Evolutionary conservation across 2,797 vertebrate species (phyloP), one percentile per base, ranked within the genome.

Genomic region (Hippopotamyrus pictus): DNA sequence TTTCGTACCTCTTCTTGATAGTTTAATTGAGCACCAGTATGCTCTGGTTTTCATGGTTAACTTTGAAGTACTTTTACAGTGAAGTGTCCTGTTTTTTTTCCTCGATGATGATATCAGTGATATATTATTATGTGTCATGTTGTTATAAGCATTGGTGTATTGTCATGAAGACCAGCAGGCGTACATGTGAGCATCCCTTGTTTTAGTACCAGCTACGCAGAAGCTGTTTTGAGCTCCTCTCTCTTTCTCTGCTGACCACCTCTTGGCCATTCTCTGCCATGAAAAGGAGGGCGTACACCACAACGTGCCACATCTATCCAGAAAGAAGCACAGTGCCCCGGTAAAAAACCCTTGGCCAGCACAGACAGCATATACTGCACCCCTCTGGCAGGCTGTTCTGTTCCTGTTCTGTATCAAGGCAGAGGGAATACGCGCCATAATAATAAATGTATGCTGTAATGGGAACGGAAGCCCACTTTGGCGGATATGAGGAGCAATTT

Each of bases 361-460:
- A 76, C 19, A 41, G 25, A 69, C 62, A 1, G 41, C 19, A 12
- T 22, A 48, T 14, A 3, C 44, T 25, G n/a, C n/a, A 5, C n/a
- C 82, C 41, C 82, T 50, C n/a, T 12, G 44, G 46, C 82, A 19
- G 33, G 53, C 25, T 37, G 33, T 86, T 29, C 48, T 53, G 50
- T 86, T 33, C 50, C 50, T 57, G 46, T 48, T 65, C 50, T 25
- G 5, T 48, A 89, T 83, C 25, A 46, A 65, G 50, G 54, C 88
- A 7, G 50, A n/a, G 22, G 17, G 85, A 87, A 37, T 25, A 83
- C 1, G 5, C 3, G 2, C 5, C 84, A 82, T 83, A 19, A 87
- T 92, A 89, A 92, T 89, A 69, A 89, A 92, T 90, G 90, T 79
- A 90, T 73, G 84, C 9, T 22, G 84, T 88, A 89, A 88, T 86